phyloP scores from a whole-genome alignment of 2,888 invertebrate genomes.

The Stomorhina lunata region DNA sequence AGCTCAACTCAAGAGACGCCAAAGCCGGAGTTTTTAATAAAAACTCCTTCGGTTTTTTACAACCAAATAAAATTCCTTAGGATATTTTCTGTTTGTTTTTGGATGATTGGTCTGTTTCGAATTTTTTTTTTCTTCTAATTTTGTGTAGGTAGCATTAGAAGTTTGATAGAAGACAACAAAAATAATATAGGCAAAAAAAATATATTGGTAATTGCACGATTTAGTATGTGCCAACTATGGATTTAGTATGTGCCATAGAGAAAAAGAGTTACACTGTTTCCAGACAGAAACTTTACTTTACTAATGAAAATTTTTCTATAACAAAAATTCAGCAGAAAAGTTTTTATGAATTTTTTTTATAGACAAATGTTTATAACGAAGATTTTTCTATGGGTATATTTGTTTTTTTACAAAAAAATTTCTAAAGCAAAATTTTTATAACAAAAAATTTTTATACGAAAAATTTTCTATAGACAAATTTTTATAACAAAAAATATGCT shows the following conservation, averaged over 20 bases:
- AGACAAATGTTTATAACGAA: too few relatives aligned
- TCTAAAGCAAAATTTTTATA: too few relatives aligned
- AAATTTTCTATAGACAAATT: too few relatives aligned
- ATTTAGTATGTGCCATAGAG: slow-evolving; percentile 63
- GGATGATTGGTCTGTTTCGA: background rate
- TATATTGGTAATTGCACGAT: slow-evolving; percentile 65
- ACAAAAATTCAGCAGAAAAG: background rate
- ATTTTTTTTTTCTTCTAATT: background rate
- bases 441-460: too few relatives aligned
- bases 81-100: slow-evolving; percentile 32
- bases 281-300: too few relatives aligned
- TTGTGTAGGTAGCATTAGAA: slow-evolving; percentile 65
- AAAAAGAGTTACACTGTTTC: slow-evolving; percentile 30
- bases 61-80: slow-evolving; percentile 52
- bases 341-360: background rate
- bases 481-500: too few relatives aligned
- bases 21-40: slow-evolving; percentile 26
- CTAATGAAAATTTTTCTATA: background rate
- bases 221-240: slow-evolving; percentile 64
- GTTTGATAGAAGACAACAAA: slow-evolving; percentile 58
- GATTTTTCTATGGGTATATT: too few relatives aligned
- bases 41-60: slow-evolving; percentile 32
- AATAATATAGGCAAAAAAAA: slow-evolving; percentile 8
- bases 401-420: too few relatives aligned
- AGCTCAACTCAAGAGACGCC: slow-evolving; percentile 45